These are phyloP conservation scores for Perodicticus potto DNA, from an alignment of 2,797 vertebrate species.

Conservation along the genomic window DNA sequence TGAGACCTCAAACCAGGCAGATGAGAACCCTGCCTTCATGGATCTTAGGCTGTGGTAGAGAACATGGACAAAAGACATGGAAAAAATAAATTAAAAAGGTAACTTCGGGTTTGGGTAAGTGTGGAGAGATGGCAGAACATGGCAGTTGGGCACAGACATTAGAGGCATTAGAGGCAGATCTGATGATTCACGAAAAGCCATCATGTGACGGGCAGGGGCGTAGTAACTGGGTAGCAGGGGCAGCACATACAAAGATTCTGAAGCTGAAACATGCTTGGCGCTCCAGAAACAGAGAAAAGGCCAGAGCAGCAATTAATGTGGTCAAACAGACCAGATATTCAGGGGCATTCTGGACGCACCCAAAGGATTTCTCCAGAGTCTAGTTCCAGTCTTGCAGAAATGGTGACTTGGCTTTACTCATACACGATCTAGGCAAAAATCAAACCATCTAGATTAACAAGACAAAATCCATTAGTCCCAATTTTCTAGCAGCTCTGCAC, in stretches of 20 bases:
- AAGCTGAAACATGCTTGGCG: no score
- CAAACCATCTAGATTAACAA: slow-evolving; percentile 71
- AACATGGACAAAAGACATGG: not conserved
- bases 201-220: accelerated
- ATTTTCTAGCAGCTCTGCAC: slow-evolving; percentile 76
- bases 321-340: not conserved
- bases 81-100: not conserved
- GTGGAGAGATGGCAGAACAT: not conserved
- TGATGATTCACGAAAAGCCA: not conserved
- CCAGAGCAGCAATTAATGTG: not conserved
- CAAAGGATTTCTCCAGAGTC: not conserved
- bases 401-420: not conserved
- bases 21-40: not conserved
- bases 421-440: not conserved
- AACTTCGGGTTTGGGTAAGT: not conserved
- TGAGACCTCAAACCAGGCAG: not conserved
- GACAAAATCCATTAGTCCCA: slow-evolving; percentile 71
- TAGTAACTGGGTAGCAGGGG: not conserved
- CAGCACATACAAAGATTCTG: not conserved
- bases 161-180: not conserved
- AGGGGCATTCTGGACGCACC: not conserved
- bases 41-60: not conserved
- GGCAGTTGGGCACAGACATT: not conserved
- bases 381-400: not conserved
- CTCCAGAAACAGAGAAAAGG: not conserved